Percentiles rank a stretch among this genome's conserved stretches.
These are phyloP conservation scores for Apostichopus californicus DNA, from an alignment of 35 echinoderm and acorn worm species.

Conservation along the genomic window DNA sequence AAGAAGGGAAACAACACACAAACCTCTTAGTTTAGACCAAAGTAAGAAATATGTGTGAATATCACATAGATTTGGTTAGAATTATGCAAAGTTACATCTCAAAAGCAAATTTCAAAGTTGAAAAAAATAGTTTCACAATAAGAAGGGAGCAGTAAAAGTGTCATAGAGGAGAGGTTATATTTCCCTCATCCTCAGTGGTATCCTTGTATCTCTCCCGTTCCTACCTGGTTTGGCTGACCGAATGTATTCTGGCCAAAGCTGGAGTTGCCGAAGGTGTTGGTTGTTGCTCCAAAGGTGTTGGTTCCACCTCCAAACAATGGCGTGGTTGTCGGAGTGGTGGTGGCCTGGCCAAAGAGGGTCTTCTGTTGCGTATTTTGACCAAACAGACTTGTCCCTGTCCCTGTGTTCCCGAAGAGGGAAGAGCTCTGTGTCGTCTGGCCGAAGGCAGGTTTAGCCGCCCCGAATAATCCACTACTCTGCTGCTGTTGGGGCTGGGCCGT, in stretches of 20 bases:
- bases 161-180: no score
- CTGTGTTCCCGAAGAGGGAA: constrained; percentile 50
- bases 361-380: constrained; percentile 69
- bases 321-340: constrained; percentile 53
- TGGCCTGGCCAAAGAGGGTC: constrained; percentile 69
- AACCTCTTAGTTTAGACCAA: no score
- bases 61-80: no score
- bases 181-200: no score
- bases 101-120: no score
- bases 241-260: constrained; percentile 66
- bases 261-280: constrained; percentile 57
- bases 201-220: background rate
- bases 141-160: no score
- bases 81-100: no score
- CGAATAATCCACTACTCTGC: constrained; percentile 59
- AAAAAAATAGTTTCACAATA: no score
- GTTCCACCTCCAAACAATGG: constrained; percentile 73
- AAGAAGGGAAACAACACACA: no score
- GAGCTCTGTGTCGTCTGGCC: constrained; percentile 46
- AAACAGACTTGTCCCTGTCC: constrained; percentile 48
- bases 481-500: constrained; percentile 8
- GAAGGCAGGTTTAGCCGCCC: constrained; percentile 42
- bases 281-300: constrained; percentile 39
- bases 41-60: no score
- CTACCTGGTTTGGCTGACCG: constrained; percentile 67